Evolutionary conservation across 2,888 invertebrate genomes (phyloP), one percentile per base, ranked within the genome.

Genomic region (Pterobdella sp.): DNA sequence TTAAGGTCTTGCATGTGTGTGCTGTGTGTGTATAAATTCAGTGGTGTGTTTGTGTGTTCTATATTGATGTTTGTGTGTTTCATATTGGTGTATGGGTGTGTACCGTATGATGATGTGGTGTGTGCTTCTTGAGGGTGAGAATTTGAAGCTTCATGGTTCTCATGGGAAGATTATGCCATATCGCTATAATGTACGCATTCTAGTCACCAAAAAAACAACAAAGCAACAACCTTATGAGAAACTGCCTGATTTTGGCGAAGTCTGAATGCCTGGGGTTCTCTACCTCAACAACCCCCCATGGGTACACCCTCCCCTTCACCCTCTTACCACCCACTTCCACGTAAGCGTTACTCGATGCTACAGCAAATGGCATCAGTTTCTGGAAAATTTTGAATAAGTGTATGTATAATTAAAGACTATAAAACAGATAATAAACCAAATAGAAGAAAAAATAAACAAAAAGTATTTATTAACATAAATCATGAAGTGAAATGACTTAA

Each of bases 231-330:
- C 60, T 56, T 3, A 56, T 26, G n/a, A 56, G 60, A 26, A 56
- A 56, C n/a, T 56, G 60, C 78, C 96, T 87, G 75, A 97, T 88
- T 84, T 95, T 96, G 81, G 95, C 94, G 83, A 96, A 97, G 87
- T 97, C 96, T 86, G 95, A 95, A 83, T 96, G 96, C 66, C 95
- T 94, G 0, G 95, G 94, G 87, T 96, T 96, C 85, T 97, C 96
- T 18, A 96, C 94, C 85, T 96, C 96, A 10, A 96, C 94, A 0
- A 96, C 94, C 56, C 96, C 96, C 96, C 96, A 97, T 0, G 96
- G 95, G 86, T 96, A 97, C 75, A 93, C 88, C 1, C 96, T 89
- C 35, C 96, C 97, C 74, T 95, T 88, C 75, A 96, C 94, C 84
- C 93, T 91, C 72, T 91, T 88, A 65, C 94, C 94, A 81, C 92